Conservation (phyloP, 37 sponge, comb jelly and placozoan species). For the Haliclona indistincta region DNA sequence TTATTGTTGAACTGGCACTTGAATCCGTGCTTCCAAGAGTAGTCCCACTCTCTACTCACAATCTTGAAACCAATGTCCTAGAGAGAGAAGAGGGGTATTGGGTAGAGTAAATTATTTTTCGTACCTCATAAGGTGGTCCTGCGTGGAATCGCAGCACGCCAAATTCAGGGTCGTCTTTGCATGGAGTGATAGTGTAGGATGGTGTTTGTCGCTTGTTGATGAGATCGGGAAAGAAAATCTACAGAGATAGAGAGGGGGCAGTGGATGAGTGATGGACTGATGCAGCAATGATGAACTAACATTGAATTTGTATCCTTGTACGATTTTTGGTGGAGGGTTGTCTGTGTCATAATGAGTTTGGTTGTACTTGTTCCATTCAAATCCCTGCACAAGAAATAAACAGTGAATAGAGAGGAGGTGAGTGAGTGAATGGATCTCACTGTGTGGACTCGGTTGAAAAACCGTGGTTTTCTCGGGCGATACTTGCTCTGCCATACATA, state of each 20-base stretch:
- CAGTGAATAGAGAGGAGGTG: not conserved
- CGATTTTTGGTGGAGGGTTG: constrained; percentile 99
- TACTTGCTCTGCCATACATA: constrained; percentile 96
- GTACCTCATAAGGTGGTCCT: constrained; percentile 99
- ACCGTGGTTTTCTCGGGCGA: constrained; percentile 94
- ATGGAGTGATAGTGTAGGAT: constrained; percentile 73
- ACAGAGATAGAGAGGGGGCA: not conserved
- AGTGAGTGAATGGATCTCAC: constrained; percentile 36
- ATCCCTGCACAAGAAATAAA: constrained; percentile 61
- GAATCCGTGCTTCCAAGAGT: constrained; percentile 91
- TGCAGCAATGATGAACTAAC: constrained; percentile 25
- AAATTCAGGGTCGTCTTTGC: constrained; percentile 82
- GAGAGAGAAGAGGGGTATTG: not conserved
- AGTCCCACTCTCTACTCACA: constrained; percentile 99
- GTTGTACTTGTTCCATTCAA: constrained; percentile 99
- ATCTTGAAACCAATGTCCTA: constrained; percentile 96
- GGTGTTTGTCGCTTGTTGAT: constrained; percentile 93
- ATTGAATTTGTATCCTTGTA: constrained; percentile 99
- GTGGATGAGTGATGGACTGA: not conserved
- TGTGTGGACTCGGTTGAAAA: constrained; percentile 99
- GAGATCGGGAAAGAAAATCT: constrained; percentile 97
- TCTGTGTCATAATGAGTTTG: constrained; percentile 99
- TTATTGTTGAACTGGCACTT: constrained; percentile 92
- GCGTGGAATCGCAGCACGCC: constrained; percentile 91
- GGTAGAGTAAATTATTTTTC: not conserved